Conservation (phyloP, 2,113 vertebrate genomes). For the Rostratula benghalensis region DNA sequence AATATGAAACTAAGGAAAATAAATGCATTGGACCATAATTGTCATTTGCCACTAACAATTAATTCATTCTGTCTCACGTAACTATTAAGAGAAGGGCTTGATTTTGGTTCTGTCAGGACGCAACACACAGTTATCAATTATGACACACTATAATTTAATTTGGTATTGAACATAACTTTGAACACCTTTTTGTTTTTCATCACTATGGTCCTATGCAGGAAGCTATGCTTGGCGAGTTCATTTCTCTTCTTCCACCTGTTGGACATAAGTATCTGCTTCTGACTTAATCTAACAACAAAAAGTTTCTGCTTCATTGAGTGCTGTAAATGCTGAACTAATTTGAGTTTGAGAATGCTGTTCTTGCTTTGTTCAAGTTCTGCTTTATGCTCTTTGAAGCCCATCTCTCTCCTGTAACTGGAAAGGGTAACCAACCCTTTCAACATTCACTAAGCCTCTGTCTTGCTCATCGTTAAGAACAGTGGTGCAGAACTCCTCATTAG, state of each 20-base stretch:
- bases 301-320: not conserved
- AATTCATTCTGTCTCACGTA: not conserved
- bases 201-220: not conserved
- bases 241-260: not conserved
- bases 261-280: not conserved
- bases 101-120: not conserved
- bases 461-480: not conserved
- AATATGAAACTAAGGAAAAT: not conserved
- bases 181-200: not conserved
- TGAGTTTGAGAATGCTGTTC: not conserved
- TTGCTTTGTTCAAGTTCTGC: slow-evolving; percentile 36
- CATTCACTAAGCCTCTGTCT: not conserved
- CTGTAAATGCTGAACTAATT: slow-evolving; percentile 21
- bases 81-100: not conserved
- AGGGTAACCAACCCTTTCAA: slow-evolving; percentile 21
- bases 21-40: not conserved
- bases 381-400: slow-evolving; percentile 9
- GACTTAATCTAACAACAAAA: not conserved
- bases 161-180: not conserved
- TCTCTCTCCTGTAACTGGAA: not conserved
- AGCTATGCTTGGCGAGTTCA: not conserved
- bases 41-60: not conserved
- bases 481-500: slow-evolving; percentile 45
- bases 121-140: not conserved
- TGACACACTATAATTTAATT: not conserved